Evolutionary conservation across 2,113 vertebrate species (phyloP).

Genomic region (Bettongia penicillata): DNA sequence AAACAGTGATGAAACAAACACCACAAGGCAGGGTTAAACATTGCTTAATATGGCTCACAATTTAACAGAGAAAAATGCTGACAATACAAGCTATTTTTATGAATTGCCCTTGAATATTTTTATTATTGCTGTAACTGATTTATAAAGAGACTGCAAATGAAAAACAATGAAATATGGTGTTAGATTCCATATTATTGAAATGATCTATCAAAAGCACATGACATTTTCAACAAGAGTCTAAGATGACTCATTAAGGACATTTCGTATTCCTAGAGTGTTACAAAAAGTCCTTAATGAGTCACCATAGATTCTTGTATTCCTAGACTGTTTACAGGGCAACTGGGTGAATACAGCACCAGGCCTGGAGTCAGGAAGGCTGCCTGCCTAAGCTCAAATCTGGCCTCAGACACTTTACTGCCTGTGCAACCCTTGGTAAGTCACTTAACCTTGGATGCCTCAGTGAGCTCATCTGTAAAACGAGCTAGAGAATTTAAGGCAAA

Average conservation of each 20-base stretch:
- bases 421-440: neutral
- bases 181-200: neutral
- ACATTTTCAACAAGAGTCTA: neutral
- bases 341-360: neutral
- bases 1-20: neutral
- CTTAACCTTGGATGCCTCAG: neutral
- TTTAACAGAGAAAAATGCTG: constrained; percentile 26
- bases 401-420: neutral
- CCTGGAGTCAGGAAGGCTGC: neutral
- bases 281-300: neutral
- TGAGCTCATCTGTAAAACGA: neutral
- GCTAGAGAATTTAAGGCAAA: neutral
- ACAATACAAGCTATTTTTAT: constrained; percentile 20
- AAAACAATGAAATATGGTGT: constrained; percentile 31
- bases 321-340: neutral
- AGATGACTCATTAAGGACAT: neutral
- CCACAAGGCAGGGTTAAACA: neutral
- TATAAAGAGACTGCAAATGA: constrained; percentile 30
- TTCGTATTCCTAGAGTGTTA: neutral
- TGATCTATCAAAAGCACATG: neutral
- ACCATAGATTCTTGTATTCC: neutral
- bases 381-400: neutral
- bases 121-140: neutral
- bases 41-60: neutral
- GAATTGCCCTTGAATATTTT: neutral